A percentile compares a stretch with the other conserved stretches of the same genome.
Evolutionary conservation across 1,140 invertebrate genomes (phyloP).

Genomic region (Calosoma granatense): DNA sequence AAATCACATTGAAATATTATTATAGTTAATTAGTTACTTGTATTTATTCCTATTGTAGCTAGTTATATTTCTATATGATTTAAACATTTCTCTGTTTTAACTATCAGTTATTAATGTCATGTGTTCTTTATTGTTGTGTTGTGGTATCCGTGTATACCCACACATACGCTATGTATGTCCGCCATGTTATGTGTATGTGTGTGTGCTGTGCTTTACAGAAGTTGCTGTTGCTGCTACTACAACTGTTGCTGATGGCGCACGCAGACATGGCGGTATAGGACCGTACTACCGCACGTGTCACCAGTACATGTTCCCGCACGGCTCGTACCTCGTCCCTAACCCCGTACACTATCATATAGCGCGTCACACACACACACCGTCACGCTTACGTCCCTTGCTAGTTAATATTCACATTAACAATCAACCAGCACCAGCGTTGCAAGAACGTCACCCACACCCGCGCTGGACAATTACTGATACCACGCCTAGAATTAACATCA

Average conservation of each 20-base stretch:
- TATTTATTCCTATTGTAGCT: too few species aligned
- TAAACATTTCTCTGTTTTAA: too few species aligned
- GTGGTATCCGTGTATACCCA: neutral
- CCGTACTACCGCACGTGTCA: slow-evolving; percentile 26
- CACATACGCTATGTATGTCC: too few species aligned
- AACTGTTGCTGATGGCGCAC: too few species aligned
- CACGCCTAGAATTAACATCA: slow-evolving; percentile 15
- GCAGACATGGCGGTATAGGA: too few species aligned
- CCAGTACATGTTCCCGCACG: slow-evolving; percentile 29
- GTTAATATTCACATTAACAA: too few species aligned
- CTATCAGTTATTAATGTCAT: too few species aligned
- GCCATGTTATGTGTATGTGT: neutral
- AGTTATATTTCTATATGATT: too few species aligned
- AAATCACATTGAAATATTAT: too few species aligned
- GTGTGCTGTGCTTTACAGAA: neutral
- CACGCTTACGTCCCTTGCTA: neutral
- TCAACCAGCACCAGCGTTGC: too few species aligned
- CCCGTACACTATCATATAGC: slow-evolving; percentile 31
- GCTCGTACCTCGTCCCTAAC: slow-evolving; percentile 31
- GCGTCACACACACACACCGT: slow-evolving; percentile 17
- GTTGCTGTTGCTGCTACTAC: neutral
- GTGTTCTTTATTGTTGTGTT: too few species aligned
- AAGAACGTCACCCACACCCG: neutral
- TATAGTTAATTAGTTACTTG: too few species aligned
- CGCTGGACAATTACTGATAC: neutral